Evolutionary conservation across 2,113 vertebrate species (phyloP).

Genomic region (Peromyscus polionotus): DNA sequence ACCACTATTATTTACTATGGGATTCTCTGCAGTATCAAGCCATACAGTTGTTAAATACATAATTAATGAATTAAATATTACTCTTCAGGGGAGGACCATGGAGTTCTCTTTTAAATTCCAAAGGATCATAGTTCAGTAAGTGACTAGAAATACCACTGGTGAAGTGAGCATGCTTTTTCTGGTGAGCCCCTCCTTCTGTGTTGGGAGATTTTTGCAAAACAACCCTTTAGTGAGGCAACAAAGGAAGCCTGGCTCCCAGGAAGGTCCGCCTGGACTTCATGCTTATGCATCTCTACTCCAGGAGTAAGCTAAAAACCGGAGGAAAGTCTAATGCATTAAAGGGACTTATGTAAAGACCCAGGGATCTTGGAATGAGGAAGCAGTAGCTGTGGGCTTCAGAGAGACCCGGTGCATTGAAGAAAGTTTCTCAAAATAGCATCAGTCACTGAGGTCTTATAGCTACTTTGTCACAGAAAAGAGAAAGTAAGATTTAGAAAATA

Average conservation of each 20-base stretch:
- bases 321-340: neutral
- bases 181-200: neutral
- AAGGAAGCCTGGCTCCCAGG: neutral
- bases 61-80: constrained; percentile 50
- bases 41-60: constrained; percentile 41
- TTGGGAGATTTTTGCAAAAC: neutral
- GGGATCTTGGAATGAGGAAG: neutral
- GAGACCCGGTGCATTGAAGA: neutral
- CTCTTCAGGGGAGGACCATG: neutral
- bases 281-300: neutral
- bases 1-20: neutral
- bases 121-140: constrained; percentile 24
- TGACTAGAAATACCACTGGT: constrained; percentile 15
- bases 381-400: neutral
- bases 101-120: constrained; percentile 48
- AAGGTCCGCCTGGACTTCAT: neutral
- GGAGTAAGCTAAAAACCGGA: constrained; percentile 18
- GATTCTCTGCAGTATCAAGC: neutral
- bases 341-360: neutral
- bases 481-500: neutral
- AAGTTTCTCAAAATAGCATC: neutral
- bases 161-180: neutral
- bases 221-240: neutral
- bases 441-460: neutral
- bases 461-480: neutral